Evolutionary conservation across 2,113 vertebrate species (phyloP), one percentile per base, ranked within the genome.

Genomic region (Chaenogobius annularis): DNA sequence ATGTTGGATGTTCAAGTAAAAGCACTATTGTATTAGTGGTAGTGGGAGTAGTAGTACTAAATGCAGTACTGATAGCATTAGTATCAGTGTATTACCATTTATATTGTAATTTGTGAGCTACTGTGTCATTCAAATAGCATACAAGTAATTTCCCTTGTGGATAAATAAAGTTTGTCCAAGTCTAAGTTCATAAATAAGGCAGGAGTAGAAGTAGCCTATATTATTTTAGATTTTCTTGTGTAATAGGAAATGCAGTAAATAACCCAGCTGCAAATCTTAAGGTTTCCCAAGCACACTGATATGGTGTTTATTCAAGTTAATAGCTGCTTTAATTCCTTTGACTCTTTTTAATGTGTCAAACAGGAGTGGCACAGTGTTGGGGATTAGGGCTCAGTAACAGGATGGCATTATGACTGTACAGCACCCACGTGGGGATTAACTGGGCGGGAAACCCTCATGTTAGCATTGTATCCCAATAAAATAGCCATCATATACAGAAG

Each of bases 371-470:
- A 77, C 48, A 71, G 59, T 61, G 66, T 46, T 50, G 83, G 61
- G 82, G 83, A 90, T 90, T 85, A 89, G 37, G 69, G 67, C 77
- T 84, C 76, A 75, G 76, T 84, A 89, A 78, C 68, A 77, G 19
- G 58, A 67, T 52, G 78, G 66, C 67, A 74, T 81, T 77, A 81
- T 48, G 73, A 78, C 77, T 80, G 47, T 88, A 75, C 72, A 67
- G 64, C 74, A 62, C 80, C 79, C 82, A 80, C 70, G 61, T 66
- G 73, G 46, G 70, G 85, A 89, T 91, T 85, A 89, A 82, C 75
- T 12, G 31, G 70, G 61, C 15, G 37, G 37, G 37, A 40, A 40
- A 89, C 44, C 67, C 73, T 68, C 15, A 69, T 50, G 71, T 75
- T 80, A 64, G 73, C 59, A 48, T 78, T 74, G 80, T 77, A 75